These are phyloP conservation scores for Melanotaenia duboulayi DNA, from an alignment of 2,113 vertebrate genomes.

Conservation along the genomic window DNA sequence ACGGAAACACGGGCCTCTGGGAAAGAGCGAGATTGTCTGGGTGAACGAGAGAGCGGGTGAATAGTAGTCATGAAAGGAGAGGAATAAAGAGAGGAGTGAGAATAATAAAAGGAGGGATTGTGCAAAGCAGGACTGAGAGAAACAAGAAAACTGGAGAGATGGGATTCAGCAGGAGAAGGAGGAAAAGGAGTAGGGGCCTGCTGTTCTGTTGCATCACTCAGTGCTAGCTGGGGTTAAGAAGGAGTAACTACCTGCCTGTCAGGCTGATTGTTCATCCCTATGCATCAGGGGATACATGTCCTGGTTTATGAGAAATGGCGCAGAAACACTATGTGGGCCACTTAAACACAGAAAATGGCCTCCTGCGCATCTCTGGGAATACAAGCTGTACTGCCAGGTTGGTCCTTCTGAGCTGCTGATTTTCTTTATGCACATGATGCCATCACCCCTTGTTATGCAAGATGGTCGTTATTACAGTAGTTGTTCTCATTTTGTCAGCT, in stretches of 20 bases:
- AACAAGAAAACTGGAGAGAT: slow-evolving; percentile 13
- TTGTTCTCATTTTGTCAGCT: slow-evolving; percentile 17
- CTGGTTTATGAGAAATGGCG: slow-evolving; percentile 74
- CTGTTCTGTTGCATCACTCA: slow-evolving; percentile 75
- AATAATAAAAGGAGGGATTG: slow-evolving; percentile 47
- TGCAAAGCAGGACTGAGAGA: slow-evolving; percentile 18
- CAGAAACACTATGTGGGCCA: slow-evolving; percentile 64
- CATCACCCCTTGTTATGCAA: slow-evolving; percentile 14
- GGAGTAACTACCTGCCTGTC: slow-evolving; percentile 83
- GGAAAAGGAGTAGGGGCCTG: slow-evolving; percentile 23
- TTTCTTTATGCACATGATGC: slow-evolving; percentile 47
- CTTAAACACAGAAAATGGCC: slow-evolving; percentile 69
- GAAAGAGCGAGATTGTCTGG: slow-evolving; percentile 38
- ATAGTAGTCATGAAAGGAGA: slow-evolving; percentile 26
- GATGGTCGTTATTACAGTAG: slow-evolving; percentile 10
- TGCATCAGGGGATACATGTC: slow-evolving; percentile 73
- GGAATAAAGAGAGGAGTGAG: slow-evolving; percentile 28
- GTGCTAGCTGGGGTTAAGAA: slow-evolving; percentile 77
- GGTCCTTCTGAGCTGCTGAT: slow-evolving; percentile 9
- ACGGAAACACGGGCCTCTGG: slow-evolving; percentile 75
- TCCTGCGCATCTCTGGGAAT: slow-evolving; percentile 33
- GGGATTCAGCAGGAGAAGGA: slow-evolving; percentile 5
- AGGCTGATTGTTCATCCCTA: slow-evolving; percentile 79
- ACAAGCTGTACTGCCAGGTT: slow-evolving; percentile 28
- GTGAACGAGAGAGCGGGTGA: slow-evolving; percentile 21